Evolutionary conservation across 2,113 vertebrate genomes (phyloP).

Genomic region (Nannobrachium achirus): DNA sequence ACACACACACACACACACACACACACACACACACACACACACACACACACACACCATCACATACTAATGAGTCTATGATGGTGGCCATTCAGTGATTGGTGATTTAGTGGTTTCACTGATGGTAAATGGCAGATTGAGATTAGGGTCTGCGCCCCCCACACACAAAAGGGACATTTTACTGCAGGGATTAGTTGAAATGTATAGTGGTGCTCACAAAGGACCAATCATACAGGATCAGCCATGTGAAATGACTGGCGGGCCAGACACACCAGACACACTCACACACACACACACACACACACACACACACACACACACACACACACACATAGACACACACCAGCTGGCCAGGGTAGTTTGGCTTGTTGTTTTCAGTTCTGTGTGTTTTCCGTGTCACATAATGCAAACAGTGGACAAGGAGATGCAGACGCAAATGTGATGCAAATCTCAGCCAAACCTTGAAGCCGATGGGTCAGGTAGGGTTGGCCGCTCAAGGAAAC

Average conservation of each 20-base stretch:
- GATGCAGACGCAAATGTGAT: too few relatives aligned
- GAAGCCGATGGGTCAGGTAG: too few relatives aligned
- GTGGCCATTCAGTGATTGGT: slow-evolving; percentile 21
- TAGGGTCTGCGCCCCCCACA: slow-evolving; percentile 24
- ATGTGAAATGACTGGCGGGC: background rate
- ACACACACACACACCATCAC: background rate
- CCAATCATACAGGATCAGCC: background rate
- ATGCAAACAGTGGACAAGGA: too few relatives aligned
- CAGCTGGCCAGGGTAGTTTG: background rate
- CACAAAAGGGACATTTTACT: slow-evolving; percentile 14
- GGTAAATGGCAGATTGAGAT: slow-evolving; percentile 50
- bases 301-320: slow-evolving; percentile 1
- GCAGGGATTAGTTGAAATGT: slow-evolving; percentile 10
- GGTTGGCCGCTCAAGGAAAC: too few relatives aligned
- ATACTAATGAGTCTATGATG: slow-evolving; percentile 55
- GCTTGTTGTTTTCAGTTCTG: too few relatives aligned
- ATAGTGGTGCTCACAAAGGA: slow-evolving; percentile 1
- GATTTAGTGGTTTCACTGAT: slow-evolving; percentile 50
- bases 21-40: background rate
- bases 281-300: slow-evolving; percentile 6
- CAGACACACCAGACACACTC: background rate
- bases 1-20: background rate
- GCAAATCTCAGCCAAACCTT: too few relatives aligned
- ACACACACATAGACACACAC: background rate
- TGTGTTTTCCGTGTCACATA: too few relatives aligned